Percentiles rank a stretch among this genome's conserved stretches.
phyloP scores from a whole-genome alignment of 2,113 vertebrate genomes.

The Caranx melampygus region DNA sequence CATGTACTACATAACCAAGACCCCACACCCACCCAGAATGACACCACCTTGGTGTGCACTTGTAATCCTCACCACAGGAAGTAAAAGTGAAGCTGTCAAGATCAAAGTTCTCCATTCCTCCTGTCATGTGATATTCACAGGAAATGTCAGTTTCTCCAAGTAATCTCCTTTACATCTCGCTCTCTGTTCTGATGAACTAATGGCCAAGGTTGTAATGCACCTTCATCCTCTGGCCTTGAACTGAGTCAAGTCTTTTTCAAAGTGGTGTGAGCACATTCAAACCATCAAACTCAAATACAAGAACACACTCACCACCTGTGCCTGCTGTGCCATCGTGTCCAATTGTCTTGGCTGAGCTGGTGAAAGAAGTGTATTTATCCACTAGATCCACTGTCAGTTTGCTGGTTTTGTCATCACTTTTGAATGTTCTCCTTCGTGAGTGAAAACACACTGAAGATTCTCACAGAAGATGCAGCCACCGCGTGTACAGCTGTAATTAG shows the following conservation, averaged over 20 bases:
- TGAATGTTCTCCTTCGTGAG: background rate
- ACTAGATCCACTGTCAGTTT: background rate
- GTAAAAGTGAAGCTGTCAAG: slow-evolving; percentile 47
- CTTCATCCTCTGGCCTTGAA: background rate
- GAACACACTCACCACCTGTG: slow-evolving; percentile 42
- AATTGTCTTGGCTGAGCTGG: slow-evolving; percentile 17
- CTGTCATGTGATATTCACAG: slow-evolving; percentile 36
- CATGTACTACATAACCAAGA: too few species aligned
- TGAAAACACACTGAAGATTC: background rate
- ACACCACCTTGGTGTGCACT: background rate
- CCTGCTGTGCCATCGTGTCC: slow-evolving; percentile 36
- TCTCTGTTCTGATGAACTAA: background rate
- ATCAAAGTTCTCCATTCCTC: slow-evolving; percentile 42
- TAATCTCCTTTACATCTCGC: background rate
- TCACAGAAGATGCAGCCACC: background rate
- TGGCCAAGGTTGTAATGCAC: background rate
- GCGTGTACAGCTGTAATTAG: background rate
- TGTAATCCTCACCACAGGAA: slow-evolving; percentile 40
- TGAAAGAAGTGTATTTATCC: background rate
- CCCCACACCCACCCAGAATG: background rate
- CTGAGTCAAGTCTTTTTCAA: background rate
- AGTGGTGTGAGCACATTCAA: background rate
- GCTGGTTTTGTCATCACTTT: background rate
- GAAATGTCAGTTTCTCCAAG: background rate
- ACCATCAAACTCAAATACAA: background rate